A percentile compares a stretch with the other conserved stretches of the same genome.
phyloP scores from a whole-genome alignment of 2,888 invertebrate species.

The Melipona beecheii region DNA sequence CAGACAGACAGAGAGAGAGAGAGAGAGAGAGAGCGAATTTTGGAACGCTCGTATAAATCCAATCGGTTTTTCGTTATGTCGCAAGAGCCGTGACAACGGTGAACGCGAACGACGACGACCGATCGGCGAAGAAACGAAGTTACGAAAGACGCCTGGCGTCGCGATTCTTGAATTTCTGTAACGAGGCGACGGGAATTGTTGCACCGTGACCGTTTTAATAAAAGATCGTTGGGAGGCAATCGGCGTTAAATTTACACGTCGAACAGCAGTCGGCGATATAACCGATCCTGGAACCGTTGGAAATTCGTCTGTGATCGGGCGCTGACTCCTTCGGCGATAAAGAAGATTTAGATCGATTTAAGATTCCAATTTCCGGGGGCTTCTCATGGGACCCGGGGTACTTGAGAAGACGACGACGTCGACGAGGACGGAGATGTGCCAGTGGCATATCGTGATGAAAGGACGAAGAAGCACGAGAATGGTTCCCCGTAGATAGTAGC shows the following conservation, averaged over 20 bases:
- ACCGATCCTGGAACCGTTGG: conserved; percentile 47
- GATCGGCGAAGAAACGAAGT: neutral
- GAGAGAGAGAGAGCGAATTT: too few relatives aligned
- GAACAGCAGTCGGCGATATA: conserved; percentile 52
- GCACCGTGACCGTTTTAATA: conserved; percentile 34
- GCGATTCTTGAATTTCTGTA: neutral
- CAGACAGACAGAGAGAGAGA: too few relatives aligned
- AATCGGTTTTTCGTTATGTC: neutral
- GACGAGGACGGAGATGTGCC: conserved; percentile 54
- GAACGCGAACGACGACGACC: neutral
- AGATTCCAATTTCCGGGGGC: conserved; percentile 80
- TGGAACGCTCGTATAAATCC: neutral
- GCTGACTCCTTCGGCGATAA: conserved; percentile 69
- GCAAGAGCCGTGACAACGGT: neutral
- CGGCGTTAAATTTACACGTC: conserved; percentile 67
- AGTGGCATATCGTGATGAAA: conserved; percentile 67
- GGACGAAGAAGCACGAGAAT: conserved; percentile 59
- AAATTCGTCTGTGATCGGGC: conserved; percentile 61
- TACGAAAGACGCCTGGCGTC: neutral
- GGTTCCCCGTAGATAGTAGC: conserved; percentile 57
- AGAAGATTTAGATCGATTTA: conserved; percentile 80
- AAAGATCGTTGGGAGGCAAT: conserved; percentile 41
- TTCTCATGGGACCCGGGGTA: conserved; percentile 63
- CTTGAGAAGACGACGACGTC: conserved; percentile 46
- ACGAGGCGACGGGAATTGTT: too few relatives aligned